A percentile compares a stretch with the other conserved stretches of the same genome.
phyloP scores from a whole-genome alignment of 2,113 vertebrate genomes.

The Syngnathus floridae region DNA sequence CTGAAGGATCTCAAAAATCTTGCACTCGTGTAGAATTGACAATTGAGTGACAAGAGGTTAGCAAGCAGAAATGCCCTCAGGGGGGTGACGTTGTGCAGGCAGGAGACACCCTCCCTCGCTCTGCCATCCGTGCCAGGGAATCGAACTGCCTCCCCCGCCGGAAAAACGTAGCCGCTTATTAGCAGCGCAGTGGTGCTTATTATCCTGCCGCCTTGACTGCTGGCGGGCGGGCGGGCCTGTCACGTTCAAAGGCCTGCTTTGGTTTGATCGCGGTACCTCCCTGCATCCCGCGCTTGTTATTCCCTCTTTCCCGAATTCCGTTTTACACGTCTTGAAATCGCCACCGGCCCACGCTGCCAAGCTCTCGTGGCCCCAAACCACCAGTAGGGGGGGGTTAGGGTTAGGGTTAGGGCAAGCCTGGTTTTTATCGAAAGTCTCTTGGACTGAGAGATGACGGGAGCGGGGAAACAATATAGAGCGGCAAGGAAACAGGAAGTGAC shows the following conservation, averaged over 20 bases:
- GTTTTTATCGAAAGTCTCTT: no score
- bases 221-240: slow-evolving; percentile 26
- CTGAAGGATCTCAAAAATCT: no score
- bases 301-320: slow-evolving; percentile 1
- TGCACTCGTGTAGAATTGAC: no score
- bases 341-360: slow-evolving; percentile 34
- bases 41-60: no score
- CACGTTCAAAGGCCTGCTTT: slow-evolving; percentile 50
- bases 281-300: slow-evolving; percentile 6
- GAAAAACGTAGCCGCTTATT: slow-evolving; percentile 56
- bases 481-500: slow-evolving; percentile 11
- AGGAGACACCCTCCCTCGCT: slow-evolving; percentile 40
- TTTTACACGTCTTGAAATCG: slow-evolving; percentile 43
- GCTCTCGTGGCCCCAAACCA: not conserved
- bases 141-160: slow-evolving; percentile 29
- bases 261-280: slow-evolving; percentile 45
- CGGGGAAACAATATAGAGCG: slow-evolving; percentile 3
- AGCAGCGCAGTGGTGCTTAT: slow-evolving; percentile 60
- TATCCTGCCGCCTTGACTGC: slow-evolving; percentile 47
- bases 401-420: no score
- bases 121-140: slow-evolving; percentile 27
- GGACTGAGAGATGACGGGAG: not conserved
- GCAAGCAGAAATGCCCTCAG: slow-evolving; percentile 35
- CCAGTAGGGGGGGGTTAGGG: not conserved
- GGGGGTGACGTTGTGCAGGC: slow-evolving; percentile 40